phyloP scores from a whole-genome alignment of 2,797 vertebrate species.

The Myiotriccus ornatus region DNA sequence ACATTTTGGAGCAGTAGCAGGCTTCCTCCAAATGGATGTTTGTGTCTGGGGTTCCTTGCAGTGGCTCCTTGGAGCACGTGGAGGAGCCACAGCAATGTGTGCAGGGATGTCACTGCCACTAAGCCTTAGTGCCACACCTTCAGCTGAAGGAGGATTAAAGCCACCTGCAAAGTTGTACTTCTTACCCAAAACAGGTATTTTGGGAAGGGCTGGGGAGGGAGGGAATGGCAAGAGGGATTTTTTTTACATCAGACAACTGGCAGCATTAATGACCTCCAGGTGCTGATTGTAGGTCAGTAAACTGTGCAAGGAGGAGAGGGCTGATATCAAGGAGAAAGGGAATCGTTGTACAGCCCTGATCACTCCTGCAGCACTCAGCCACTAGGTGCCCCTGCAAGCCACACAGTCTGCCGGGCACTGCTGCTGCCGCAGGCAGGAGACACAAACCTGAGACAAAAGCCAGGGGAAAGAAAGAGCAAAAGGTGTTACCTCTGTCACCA shows the following conservation, averaged over 20 bases:
- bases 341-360: rapidly evolving
- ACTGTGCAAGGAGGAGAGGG: rapidly evolving
- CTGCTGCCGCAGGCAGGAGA: background rate
- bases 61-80: background rate
- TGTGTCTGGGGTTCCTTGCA: background rate
- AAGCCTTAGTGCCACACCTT: rapidly evolving
- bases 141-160: background rate
- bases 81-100: rapidly evolving
- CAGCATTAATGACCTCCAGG: background rate
- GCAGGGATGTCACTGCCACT: background rate
- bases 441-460: background rate
- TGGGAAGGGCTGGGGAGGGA: rapidly evolving
- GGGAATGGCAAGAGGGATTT: rapidly evolving
- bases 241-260: background rate
- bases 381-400: constrained; percentile 63
- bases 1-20: background rate
- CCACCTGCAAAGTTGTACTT: background rate
- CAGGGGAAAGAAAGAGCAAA: no score
- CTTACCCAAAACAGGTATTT: rapidly evolving
- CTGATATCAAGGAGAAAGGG: background rate
- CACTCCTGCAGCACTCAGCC: background rate
- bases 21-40: background rate
- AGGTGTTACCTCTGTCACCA: background rate
- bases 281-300: rapidly evolving
- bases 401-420: background rate